Conservation (phyloP, 30 jellyfish, hydroid and myxozoan species). For the Haliclystus octoradiatus region DNA sequence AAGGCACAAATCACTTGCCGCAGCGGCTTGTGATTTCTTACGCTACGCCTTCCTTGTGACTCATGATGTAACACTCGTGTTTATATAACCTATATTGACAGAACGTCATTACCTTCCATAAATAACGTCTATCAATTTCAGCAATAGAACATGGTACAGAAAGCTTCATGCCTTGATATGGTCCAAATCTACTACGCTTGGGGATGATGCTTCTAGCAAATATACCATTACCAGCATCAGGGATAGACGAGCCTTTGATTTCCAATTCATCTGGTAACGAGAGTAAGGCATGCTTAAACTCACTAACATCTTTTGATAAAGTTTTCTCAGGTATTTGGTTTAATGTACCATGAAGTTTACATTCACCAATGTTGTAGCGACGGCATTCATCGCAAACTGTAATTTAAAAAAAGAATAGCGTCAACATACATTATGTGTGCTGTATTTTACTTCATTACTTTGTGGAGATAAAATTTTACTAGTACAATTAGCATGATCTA, state of each 20-base stretch:
- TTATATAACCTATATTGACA: too few species aligned
- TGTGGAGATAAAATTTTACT: too few species aligned
- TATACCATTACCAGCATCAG: too few species aligned
- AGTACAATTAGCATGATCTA: too few species aligned
- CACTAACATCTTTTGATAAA: conserved; percentile 3
- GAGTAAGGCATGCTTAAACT: conserved; percentile 40
- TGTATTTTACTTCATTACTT: too few species aligned
- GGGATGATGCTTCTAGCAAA: conserved; percentile 37
- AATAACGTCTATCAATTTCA: conserved; percentile 57
- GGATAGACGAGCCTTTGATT: conserved; percentile 40
- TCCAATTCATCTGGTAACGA: conserved; percentile 69
- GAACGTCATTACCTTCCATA: conserved; percentile 99
- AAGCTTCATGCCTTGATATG: conserved; percentile 49
- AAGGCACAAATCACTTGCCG: too few species aligned
- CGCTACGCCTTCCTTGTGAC: too few species aligned
- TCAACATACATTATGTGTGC: too few species aligned
- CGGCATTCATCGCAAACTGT: conserved; percentile 80
- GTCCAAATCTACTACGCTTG: conserved; percentile 65
- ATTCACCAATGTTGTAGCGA: conserved; percentile 69
- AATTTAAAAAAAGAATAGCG: too few species aligned
- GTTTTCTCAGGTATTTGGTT: conserved; percentile 14
- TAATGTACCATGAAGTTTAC: conserved; percentile 76
- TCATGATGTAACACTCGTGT: too few species aligned
- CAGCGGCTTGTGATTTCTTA: too few species aligned
- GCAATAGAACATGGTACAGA: conserved; percentile 34